A percentile compares a stretch with the other conserved stretches of the same genome.
Evolutionary conservation across 2,113 vertebrate species (phyloP).

Genomic region (Melanostigma gelatinosum): DNA sequence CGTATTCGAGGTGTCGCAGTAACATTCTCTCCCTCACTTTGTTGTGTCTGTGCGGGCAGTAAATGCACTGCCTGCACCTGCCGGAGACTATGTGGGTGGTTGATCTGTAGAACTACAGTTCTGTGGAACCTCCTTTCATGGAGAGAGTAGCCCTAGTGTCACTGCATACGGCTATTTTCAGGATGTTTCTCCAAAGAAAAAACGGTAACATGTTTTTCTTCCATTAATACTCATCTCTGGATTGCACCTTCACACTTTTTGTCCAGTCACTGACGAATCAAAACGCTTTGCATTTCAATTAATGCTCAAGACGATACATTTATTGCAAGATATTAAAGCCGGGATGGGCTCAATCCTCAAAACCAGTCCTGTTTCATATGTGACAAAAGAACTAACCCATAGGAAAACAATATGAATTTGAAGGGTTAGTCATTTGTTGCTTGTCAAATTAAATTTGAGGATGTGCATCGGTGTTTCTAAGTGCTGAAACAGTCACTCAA

Average conservation of each 20-base stretch:
- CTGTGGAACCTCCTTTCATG: not conserved
- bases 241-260: not conserved
- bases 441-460: not conserved
- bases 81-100: conserved; percentile 42
- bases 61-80: conserved; percentile 45
- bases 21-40: not conserved
- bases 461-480: not conserved
- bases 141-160: not conserved
- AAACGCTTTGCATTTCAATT: not conserved
- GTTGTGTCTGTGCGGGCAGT: conserved; percentile 13
- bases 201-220: not conserved
- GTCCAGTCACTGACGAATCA: not conserved
- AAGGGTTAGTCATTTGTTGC: not conserved
- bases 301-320: not conserved
- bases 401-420: not conserved
- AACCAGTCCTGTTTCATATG: not conserved
- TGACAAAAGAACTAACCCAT: not conserved
- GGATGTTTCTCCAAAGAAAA: not conserved
- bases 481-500: not conserved
- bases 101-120: not conserved
- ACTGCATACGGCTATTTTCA: not conserved
- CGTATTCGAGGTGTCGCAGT: not conserved
- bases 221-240: not conserved
- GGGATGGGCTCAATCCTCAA: not conserved
- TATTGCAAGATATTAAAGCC: not conserved